These are phyloP conservation scores for Eupithecia subumbrata DNA, from an alignment of 2,888 invertebrate species.

Conservation along the genomic window DNA sequence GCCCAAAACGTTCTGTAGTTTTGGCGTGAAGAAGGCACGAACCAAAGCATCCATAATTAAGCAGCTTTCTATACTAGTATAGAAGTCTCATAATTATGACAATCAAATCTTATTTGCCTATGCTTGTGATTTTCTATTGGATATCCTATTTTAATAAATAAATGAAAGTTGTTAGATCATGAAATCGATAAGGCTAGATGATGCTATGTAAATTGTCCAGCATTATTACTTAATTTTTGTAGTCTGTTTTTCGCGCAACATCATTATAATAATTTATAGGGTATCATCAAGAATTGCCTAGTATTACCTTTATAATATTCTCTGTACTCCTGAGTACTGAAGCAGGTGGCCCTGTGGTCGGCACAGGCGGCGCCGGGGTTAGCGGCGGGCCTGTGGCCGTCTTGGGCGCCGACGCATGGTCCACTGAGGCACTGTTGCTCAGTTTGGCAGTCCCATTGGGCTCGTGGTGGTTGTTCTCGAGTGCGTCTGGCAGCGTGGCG, in stretches of 20 bases:
- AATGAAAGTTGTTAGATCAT: not conserved
- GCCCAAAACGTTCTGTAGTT: not conserved
- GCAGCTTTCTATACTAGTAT: not conserved
- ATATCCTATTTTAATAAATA: not conserved
- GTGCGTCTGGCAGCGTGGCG: conserved; percentile 73
- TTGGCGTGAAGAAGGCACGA: not conserved
- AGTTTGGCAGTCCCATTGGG: conserved; percentile 77
- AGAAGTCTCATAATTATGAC: not conserved
- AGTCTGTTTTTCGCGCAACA: too few species aligned
- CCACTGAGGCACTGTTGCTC: conserved; percentile 74
- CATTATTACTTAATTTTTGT: too few species aligned
- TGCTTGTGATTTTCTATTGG: not conserved
- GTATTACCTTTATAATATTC: conserved; percentile 75
- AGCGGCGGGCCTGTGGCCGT: conserved; percentile 75
- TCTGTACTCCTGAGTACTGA: conserved; percentile 73
- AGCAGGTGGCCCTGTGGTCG: conserved; percentile 62
- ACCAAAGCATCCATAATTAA: not conserved
- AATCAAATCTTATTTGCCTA: not conserved
- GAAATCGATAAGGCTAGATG: not conserved
- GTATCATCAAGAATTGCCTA: not conserved
- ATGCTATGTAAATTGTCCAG: too few species aligned
- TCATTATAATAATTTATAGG: too few species aligned
- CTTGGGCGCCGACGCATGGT: conserved; percentile 65
- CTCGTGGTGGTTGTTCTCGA: conserved; percentile 80
- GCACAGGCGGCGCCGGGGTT: conserved; percentile 78